phyloP scores from a whole-genome alignment of 2,797 vertebrate species.

The Syndactyla subalaris region DNA sequence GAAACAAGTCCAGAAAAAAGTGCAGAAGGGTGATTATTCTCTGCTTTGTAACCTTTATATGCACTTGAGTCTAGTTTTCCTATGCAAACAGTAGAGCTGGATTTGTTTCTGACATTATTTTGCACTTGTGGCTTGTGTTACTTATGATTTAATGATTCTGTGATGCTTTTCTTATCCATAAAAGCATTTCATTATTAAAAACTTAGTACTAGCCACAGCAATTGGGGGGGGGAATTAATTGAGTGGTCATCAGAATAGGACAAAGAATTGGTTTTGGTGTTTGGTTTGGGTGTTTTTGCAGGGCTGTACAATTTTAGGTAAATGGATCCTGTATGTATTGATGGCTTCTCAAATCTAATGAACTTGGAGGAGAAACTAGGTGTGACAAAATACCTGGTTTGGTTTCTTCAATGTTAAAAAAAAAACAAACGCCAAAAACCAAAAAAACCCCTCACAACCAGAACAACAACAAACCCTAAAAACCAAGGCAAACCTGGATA shows the following conservation, averaged over 20 bases:
- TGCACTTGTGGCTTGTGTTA: not conserved
- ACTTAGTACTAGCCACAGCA: not conserved
- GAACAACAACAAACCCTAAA: no score
- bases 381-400: not conserved
- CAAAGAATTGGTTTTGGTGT: not conserved
- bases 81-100: not conserved
- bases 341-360: not conserved
- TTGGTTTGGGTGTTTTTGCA: not conserved
- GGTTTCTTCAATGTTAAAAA: not conserved
- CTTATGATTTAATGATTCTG: not conserved
- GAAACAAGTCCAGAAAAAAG: not conserved
- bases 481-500: not conserved
- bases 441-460: no score
- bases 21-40: not conserved
- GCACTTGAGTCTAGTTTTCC: not conserved
- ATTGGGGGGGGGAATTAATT: not conserved
- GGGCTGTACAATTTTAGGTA: not conserved
- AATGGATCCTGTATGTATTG: not conserved
- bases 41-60: not conserved
- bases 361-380: not conserved
- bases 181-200: not conserved
- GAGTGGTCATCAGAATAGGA: not conserved
- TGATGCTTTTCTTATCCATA: not conserved
- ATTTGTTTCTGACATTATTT: not conserved
- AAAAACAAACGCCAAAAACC: no score